A percentile compares a stretch with the other conserved stretches of the same genome.
Conservation (phyloP, 2,888 invertebrate genomes). For the Clistopyga incitator region DNA sequence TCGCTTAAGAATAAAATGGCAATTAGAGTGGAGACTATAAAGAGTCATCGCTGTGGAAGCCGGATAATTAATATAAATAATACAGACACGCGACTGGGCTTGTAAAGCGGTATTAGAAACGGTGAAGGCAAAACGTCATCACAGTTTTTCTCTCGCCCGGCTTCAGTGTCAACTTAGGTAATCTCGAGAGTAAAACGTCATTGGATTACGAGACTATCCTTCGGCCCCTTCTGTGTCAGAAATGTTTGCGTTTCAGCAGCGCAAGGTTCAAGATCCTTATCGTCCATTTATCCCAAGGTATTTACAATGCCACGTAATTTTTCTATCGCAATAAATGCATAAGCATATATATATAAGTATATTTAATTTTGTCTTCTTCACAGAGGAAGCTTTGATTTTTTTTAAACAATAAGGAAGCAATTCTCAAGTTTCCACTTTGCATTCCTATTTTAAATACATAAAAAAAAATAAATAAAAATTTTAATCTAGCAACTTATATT, state of each 20-base stretch:
- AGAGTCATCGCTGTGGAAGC: conserved; percentile 6
- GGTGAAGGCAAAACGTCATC: conserved; percentile 13
- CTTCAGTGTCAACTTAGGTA: conserved; percentile 7
- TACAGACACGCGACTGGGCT: not conserved
- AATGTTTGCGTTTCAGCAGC: not conserved
- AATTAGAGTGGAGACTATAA: not conserved
- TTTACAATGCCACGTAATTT: not conserved
- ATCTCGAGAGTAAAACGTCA: not conserved
- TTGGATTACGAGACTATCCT: not conserved
- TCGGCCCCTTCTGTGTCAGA: conserved; percentile 10
- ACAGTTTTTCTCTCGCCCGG: not conserved
- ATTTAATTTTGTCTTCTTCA: not conserved
- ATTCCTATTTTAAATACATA: too few relatives aligned
- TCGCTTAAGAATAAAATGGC: not conserved
- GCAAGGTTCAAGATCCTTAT: not conserved
- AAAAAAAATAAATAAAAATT: too few relatives aligned
- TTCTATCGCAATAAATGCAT: too few relatives aligned
- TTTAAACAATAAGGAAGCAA: too few relatives aligned
- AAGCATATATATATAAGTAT: not conserved
- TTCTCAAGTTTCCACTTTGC: too few relatives aligned
- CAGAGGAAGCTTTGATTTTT: not conserved
- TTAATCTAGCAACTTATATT: too few relatives aligned
- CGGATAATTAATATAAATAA: conserved; percentile 13
- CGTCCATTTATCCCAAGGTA: conserved; percentile 6
- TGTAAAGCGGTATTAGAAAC: not conserved